Base-by-base conservation (phyloP, 2,888 invertebrate genomes). In the Caenorhabditis sp. region DNA sequence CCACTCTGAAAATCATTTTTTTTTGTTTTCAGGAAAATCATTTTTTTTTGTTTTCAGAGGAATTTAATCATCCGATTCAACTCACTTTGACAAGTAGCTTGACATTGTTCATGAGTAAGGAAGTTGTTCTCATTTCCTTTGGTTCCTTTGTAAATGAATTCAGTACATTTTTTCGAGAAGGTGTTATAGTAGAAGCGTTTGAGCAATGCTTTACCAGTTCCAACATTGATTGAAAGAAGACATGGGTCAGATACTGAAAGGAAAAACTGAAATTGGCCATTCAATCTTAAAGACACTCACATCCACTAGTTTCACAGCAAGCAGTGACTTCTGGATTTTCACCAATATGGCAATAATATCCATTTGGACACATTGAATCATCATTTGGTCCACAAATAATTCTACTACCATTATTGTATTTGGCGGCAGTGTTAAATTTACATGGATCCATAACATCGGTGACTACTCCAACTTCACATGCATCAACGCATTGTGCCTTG, bases 71-170 rank as follows among this genome's bases (percentile, higher is more conserved):
- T 50, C 17, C 2, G 21, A 59, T 4, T 23, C 7, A 38, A 43
- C 54, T n/a, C 27, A 87, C 87, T 83, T 73, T 81, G 79, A 68
- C 87, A 87, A 14, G 67, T 73, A 26, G 79, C 77, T 64, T 84
- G 80, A 61, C 87, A 87, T 31, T 83, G 80, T 17, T 77, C 69
- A 53, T 67, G 57, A 1, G 81, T 81, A 57, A 85, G 67, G 74
- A 84, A 87, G 63, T 86, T 85, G 78, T 87, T 87, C 71, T 87
- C 86, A 70, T 87, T 87, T 69, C 87, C 87, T 26, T 79, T 80
- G 43, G 77, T 81, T 49, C 78, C 86, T 36, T 79, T 78, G 73
- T 86, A 86, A 25, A 81, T 66, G 72, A 87, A 87, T 59, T 87
- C 85, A 12, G 78, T 80, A 60, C 87, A 87, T 57, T 80, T 70